A percentile compares a stretch with the other conserved stretches of the same genome.
Evolutionary conservation across 2,888 invertebrate genomes (phyloP).

Genomic region (Harpagoxenus sublaevis): DNA sequence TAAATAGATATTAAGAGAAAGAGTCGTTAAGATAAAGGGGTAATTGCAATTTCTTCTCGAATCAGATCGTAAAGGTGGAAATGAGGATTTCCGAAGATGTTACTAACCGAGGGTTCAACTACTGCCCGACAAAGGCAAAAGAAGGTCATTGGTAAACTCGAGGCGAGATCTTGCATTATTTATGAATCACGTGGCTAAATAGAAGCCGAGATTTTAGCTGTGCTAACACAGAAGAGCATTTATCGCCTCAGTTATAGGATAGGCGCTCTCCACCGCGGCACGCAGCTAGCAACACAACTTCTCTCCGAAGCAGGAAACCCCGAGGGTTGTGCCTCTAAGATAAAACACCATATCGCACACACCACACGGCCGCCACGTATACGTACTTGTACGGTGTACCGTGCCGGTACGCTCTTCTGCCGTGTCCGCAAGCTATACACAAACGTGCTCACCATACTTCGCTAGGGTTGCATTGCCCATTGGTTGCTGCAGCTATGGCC

Average conservation of each 20-base stretch:
- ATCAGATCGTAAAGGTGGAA: neutral
- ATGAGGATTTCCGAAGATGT: neutral
- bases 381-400: slow-evolving; percentile 33
- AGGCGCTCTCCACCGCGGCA: slow-evolving; percentile 77
- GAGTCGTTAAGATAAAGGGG: neutral
- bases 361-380: slow-evolving; percentile 53
- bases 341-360: slow-evolving; percentile 75
- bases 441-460: slow-evolving; percentile 66
- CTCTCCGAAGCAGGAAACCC: slow-evolving; percentile 65
- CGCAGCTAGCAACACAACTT: slow-evolving; percentile 72
- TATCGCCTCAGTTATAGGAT: slow-evolving; percentile 79
- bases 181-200: slow-evolving; percentile 82
- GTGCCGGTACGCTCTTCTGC: slow-evolving; percentile 24
- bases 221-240: slow-evolving; percentile 77
- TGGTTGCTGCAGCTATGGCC: slow-evolving; percentile 78
- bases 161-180: slow-evolving; percentile 78
- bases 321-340: slow-evolving; percentile 60
- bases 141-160: slow-evolving; percentile 23
- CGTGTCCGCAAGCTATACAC: slow-evolving; percentile 53
- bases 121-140: neutral
- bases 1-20: neutral
- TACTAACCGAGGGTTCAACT: neutral
- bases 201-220: slow-evolving; percentile 81
- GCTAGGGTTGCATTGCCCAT: slow-evolving; percentile 75
- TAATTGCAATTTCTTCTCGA: neutral